Conservation (phyloP, 30 jellyfish, hydroid and myxozoan genomes). For the Calvadosia cruxmelitensis region DNA sequence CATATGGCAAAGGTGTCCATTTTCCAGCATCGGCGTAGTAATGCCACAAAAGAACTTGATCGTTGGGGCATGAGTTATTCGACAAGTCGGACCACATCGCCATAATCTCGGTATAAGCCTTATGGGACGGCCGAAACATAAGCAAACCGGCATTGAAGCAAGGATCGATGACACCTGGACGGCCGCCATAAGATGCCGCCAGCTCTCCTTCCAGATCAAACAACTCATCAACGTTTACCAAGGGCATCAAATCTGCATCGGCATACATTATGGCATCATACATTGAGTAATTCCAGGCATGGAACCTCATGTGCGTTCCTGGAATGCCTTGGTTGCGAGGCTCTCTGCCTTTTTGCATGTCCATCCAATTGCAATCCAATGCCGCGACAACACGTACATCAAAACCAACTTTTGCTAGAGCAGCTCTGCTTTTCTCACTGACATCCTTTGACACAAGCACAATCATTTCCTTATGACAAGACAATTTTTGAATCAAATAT, state of each 20-base stretch:
- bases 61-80: conserved; percentile 71
- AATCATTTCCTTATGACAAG: conserved; percentile 78
- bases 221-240: conserved; percentile 63
- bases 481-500: conserved; percentile 40
- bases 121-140: conserved; percentile 51
- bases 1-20: conserved; percentile 89
- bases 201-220: conserved; percentile 74
- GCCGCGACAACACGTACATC: conserved; percentile 87
- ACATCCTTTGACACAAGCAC: conserved; percentile 84
- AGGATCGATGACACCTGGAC: conserved; percentile 94
- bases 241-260: conserved; percentile 88
- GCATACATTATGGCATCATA: conserved; percentile 47
- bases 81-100: conserved; percentile 82
- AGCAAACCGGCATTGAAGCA: conserved; percentile 93
- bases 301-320: conserved; percentile 95
- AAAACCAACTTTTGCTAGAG: conserved; percentile 69
- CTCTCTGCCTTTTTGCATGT: conserved; percentile 55
- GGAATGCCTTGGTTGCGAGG: conserved; percentile 81
- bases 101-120: conserved; percentile 56
- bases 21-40: conserved; percentile 82
- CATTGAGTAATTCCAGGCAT: conserved; percentile 88
- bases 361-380: conserved; percentile 97
- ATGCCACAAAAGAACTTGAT: conserved; percentile 91
- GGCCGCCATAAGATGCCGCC: conserved; percentile 85
- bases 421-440: conserved; percentile 35